Conservation (phyloP, 1,140 invertebrate genomes). For the Platorchestia sp. region DNA sequence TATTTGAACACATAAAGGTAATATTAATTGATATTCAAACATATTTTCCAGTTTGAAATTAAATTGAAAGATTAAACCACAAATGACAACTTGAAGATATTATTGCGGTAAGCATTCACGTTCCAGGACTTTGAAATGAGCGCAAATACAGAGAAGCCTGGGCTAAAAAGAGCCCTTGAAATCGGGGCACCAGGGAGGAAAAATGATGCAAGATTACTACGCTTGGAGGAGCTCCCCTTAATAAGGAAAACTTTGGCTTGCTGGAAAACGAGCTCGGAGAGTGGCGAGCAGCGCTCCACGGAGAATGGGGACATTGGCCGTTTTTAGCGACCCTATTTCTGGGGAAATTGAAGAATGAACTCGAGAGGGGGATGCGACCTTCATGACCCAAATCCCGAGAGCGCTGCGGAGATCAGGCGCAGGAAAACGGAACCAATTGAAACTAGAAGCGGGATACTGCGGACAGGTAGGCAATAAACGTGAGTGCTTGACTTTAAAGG, state of each 20-base stretch:
- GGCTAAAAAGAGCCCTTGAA: not conserved
- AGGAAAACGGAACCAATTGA: not conserved
- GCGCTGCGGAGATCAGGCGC: not conserved
- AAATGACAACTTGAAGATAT: not conserved
- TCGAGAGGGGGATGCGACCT: not conserved
- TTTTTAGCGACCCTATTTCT: not conserved
- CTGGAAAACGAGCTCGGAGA: not conserved
- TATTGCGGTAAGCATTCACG: not conserved
- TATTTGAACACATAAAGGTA: not conserved
- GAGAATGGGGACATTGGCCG: not conserved
- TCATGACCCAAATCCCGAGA: not conserved
- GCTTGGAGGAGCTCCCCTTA: not conserved
- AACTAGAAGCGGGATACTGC: not conserved
- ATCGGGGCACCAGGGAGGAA: not conserved
- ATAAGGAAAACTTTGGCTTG: not conserved
- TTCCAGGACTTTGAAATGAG: not conserved
- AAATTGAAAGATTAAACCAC: not conserved
- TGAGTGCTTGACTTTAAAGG: not conserved
- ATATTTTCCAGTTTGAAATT: not conserved
- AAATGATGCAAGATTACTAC: not conserved
- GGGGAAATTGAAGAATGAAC: not conserved
- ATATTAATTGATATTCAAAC: not conserved
- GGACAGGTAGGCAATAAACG: not conserved
- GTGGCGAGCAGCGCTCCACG: not conserved
- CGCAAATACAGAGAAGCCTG: not conserved